Evolutionary conservation across 2,113 vertebrate genomes (phyloP), one percentile per base, ranked within the genome.

Genomic region (Tachuris rubrigastra): DNA sequence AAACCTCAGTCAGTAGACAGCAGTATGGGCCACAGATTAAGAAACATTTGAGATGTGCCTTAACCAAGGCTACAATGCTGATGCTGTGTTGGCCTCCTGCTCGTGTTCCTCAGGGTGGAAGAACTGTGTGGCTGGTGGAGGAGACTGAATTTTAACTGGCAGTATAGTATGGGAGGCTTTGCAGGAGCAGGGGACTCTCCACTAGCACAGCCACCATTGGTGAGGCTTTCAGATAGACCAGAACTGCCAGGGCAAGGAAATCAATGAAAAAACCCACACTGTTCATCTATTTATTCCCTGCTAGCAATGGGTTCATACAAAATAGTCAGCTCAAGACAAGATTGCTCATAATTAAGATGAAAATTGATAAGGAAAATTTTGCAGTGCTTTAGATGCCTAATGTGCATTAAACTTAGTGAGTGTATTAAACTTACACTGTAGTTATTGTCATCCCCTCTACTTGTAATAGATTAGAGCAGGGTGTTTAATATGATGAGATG

Each of bases 401-500:
- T 55, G 63, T 65, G 82, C 88, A n/a, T n/a, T n/a, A n/a, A n/a
- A n/a, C n/a, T n/a, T n/a, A n/a, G n/a, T 83, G 74, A 68, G 44
- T 53, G 60, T 72, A 89, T 93, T 76, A 55, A 86, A 13, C 14
- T 80, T 73, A 25, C 33, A 35, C 46, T 63, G 93, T 66, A 83
- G 30, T 93, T 93, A 81, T 82, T 91, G 68, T 73, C 71, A 72
- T 89, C 74, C 55, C 60, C 80, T 90, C 78, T 93, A 24, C 31
- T 67, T 79, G 35, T 58, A 79, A 90, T 93, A 81, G 78, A 84
- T 94, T 63, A 77, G 75, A 89, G 63, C 37, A 50, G 58, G 55
- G 46, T 88, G 92, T 85, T 95, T 77, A 55, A 82, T 85, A 56
- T 74, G 77, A 71, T 91, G 72, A 87, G 96, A 76, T 62, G 88